Evolutionary conservation across 2,888 invertebrate genomes (phyloP).

Genomic region (Macrophya annulata): DNA sequence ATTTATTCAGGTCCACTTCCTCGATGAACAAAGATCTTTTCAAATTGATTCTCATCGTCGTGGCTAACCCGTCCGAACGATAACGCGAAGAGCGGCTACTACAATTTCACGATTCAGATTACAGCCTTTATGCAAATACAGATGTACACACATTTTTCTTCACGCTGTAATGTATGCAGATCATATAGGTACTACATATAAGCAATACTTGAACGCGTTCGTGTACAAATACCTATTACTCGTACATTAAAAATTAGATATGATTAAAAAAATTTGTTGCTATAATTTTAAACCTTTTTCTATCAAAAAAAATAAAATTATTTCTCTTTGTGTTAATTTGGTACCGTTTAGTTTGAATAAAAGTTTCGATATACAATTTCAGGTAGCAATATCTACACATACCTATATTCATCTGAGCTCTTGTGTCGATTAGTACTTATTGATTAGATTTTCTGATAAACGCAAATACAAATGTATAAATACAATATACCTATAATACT

Average conservation of each 20-base stretch:
- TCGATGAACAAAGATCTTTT: constrained; percentile 77
- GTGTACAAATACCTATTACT: neutral
- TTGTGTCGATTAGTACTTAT: neutral
- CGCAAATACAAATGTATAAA: constrained; percentile 5
- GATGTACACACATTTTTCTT: constrained; percentile 38
- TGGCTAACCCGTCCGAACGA: constrained; percentile 69
- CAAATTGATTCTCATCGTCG: constrained; percentile 63
- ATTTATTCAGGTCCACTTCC: constrained; percentile 70
- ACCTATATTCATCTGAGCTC: neutral
- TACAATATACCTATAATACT: constrained; percentile 18
- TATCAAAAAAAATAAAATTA: neutral
- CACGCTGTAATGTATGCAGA: constrained; percentile 17
- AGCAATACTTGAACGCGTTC: neutral
- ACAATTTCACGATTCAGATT: constrained; percentile 54
- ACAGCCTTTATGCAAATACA: constrained; percentile 50
- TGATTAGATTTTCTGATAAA: neutral
- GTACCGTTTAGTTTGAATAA: neutral
- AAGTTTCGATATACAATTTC: neutral
- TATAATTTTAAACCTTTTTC: neutral
- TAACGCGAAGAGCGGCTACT: constrained; percentile 68
- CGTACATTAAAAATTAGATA: neutral
- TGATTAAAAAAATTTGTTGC: neutral
- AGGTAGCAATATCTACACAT: neutral
- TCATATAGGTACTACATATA: neutral
- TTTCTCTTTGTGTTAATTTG: neutral